These are phyloP conservation scores for Physeter macrocephalus DNA, from an alignment of 2,113 vertebrate genomes.

Conservation along the genomic window DNA sequence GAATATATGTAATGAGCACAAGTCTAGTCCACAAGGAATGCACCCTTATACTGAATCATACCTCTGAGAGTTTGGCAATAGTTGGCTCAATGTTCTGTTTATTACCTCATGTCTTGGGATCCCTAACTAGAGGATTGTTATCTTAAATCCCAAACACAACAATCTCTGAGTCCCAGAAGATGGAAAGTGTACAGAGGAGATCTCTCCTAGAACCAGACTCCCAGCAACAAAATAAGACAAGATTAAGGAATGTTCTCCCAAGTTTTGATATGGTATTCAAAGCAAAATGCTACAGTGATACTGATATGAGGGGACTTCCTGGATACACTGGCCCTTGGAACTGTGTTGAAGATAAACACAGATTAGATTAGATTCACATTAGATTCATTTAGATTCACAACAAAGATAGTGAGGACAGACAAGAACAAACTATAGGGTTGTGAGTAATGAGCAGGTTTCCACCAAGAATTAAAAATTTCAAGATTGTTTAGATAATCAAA, in stretches of 20 bases:
- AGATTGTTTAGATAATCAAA: background rate
- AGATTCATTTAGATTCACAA: background rate
- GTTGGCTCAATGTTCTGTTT: background rate
- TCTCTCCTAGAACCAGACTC: background rate
- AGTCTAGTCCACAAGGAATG: background rate
- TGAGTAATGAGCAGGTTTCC: background rate
- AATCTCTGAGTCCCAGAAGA: background rate
- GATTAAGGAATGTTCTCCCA: background rate
- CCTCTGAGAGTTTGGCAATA: background rate
- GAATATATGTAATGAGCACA: background rate
- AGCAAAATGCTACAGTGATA: background rate
- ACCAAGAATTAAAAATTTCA: background rate
- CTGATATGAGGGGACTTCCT: background rate
- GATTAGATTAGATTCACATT: too few species aligned
- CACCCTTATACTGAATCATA: background rate
- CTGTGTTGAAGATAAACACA: background rate
- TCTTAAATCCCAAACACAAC: background rate
- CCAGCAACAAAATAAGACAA: background rate
- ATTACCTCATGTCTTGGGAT: background rate
- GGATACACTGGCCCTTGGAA: background rate
- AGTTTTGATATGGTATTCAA: background rate
- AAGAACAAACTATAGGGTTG: background rate
- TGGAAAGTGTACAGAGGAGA: background rate
- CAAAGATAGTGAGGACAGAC: background rate
- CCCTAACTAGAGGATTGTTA: background rate